A percentile compares a stretch with the other conserved stretches of the same genome.
phyloP scores from a whole-genome alignment of 1,140 invertebrate genomes.

The Halotydeus destructor region DNA sequence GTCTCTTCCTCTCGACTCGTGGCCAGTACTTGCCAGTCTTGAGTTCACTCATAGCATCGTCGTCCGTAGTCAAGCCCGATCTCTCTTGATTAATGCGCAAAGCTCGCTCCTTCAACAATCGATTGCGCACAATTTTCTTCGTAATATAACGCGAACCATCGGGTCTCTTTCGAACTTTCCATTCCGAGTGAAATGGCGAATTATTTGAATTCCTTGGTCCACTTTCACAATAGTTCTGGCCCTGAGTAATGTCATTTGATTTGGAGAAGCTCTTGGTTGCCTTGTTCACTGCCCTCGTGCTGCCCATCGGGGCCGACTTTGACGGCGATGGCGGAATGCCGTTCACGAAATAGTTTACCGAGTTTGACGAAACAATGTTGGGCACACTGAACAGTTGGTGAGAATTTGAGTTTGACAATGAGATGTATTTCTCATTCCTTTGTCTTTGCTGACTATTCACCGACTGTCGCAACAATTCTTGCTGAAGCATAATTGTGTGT shows the following conservation, averaged over 20 bases:
- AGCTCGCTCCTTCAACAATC: slow-evolving; percentile 43
- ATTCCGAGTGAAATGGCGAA: slow-evolving; percentile 45
- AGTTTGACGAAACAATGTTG: too few relatives aligned
- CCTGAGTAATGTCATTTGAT: too few relatives aligned
- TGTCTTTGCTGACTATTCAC: slow-evolving; percentile 22
- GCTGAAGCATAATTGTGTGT: slow-evolving; percentile 46
- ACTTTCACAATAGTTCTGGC: too few relatives aligned
- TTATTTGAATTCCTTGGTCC: too few relatives aligned
- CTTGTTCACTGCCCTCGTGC: not conserved
- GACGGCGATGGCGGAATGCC: too few relatives aligned
- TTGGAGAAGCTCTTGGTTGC: not conserved
- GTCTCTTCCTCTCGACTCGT: slow-evolving; percentile 51
- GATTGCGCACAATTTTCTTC: slow-evolving; percentile 41
- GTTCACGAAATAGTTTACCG: too few relatives aligned
- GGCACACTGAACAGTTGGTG: too few relatives aligned
- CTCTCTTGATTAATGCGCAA: slow-evolving; percentile 43
- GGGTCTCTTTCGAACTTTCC: slow-evolving; percentile 53
- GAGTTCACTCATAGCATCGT: slow-evolving; percentile 55
- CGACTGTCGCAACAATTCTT: slow-evolving; percentile 41
- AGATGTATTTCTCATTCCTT: too few relatives aligned
- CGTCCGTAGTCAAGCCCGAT: slow-evolving; percentile 51
- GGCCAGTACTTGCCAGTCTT: slow-evolving; percentile 60
- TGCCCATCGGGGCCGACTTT: too few relatives aligned
- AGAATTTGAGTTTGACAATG: too few relatives aligned
- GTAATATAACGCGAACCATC: slow-evolving; percentile 60